Conservation (phyloP, 2,888 invertebrate species). For the Dicyrtoma fusca region DNA sequence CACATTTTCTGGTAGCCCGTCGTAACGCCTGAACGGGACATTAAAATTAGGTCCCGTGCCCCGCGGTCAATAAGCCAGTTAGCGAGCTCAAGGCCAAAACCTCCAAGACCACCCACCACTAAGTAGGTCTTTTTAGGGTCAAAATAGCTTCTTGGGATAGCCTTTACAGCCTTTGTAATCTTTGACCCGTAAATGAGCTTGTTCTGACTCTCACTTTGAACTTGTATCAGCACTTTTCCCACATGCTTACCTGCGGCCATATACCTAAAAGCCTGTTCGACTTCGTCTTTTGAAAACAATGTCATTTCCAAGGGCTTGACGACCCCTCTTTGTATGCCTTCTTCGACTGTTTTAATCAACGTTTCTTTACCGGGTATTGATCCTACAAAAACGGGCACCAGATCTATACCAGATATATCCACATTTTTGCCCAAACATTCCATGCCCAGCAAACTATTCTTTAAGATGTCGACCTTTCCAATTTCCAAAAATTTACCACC, state of each 20-base stretch:
- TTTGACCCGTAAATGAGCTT: constrained; percentile 58
- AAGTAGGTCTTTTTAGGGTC: constrained; percentile 64
- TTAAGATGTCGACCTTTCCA: neutral
- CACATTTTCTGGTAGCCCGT: constrained; percentile 35
- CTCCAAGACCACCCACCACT: constrained; percentile 63
- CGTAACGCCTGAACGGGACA: constrained; percentile 32
- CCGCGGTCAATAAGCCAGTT: constrained; percentile 19
- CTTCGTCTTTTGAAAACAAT: constrained; percentile 68
- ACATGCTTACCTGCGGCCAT: constrained; percentile 64
- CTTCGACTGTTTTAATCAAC: constrained; percentile 54
- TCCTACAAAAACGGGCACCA: constrained; percentile 88
- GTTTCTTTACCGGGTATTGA: constrained; percentile 57
- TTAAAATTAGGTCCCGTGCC: constrained; percentile 29
- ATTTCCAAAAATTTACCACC: constrained; percentile 80
- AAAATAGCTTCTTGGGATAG: constrained; percentile 64
- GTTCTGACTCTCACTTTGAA: constrained; percentile 60
- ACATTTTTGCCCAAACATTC: constrained; percentile 91
- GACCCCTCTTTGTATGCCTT: constrained; percentile 69
- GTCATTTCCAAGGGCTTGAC: constrained; percentile 71
- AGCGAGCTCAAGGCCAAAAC: constrained; percentile 37
- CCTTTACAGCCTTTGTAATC: constrained; percentile 56
- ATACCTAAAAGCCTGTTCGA: constrained; percentile 74
- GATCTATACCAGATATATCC: constrained; percentile 86
- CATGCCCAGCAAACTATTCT: constrained; percentile 72
- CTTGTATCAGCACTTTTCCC: constrained; percentile 63